Evolutionary conservation across 2,797 vertebrate genomes (phyloP).

Genomic region (Pteronotus mesoamericanus): DNA sequence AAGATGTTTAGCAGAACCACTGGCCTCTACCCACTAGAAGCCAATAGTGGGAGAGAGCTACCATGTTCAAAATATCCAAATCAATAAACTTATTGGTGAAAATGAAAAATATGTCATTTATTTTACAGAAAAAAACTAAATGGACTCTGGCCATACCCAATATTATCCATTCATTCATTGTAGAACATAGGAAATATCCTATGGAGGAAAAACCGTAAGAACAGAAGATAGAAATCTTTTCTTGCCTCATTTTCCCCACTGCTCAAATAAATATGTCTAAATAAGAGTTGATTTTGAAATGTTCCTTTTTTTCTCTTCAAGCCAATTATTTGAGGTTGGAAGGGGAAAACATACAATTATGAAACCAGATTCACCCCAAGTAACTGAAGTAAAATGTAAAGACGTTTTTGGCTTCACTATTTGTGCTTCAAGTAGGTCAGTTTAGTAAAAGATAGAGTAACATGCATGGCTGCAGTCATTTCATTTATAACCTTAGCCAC

Average conservation of each 20-base stretch:
- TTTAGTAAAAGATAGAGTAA: background rate
- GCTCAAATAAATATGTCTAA: background rate
- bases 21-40: background rate
- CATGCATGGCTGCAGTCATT: background rate
- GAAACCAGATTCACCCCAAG: background rate
- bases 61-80: background rate
- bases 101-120: background rate
- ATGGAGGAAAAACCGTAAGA: background rate
- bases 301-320: background rate
- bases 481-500: background rate
- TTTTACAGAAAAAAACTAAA: background rate
- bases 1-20: background rate
- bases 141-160: background rate
- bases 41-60: background rate
- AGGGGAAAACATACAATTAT: background rate
- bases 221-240: background rate
- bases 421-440: background rate
- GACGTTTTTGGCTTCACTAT: background rate
- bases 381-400: background rate
- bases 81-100: background rate
- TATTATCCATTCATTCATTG: background rate
- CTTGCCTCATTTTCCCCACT: background rate
- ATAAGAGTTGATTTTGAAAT: slow-evolving; percentile 1
- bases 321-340: slow-evolving; percentile 38
- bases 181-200: background rate